Percentiles rank a stretch among this genome's conserved stretches.
Evolutionary conservation across 2,888 invertebrate species (phyloP).

Genomic region (Tipula lateralis): DNA sequence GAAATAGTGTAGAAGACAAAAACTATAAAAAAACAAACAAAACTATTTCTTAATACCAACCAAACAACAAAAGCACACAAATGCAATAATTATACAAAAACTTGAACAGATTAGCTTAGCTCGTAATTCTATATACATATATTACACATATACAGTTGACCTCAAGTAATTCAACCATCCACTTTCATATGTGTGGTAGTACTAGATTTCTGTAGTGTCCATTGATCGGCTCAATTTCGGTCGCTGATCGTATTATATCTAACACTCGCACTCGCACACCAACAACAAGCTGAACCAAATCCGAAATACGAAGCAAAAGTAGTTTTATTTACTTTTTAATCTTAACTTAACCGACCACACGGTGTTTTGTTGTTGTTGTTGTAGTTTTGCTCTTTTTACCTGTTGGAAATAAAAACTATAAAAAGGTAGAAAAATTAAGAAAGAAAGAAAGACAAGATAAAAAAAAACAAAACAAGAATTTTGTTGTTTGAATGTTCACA

Average conservation of each 20-base stretch:
- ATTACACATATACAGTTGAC: neutral
- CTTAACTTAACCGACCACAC: neutral
- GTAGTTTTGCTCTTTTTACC: neutral
- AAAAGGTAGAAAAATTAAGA: neutral
- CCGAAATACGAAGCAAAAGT: too few species aligned
- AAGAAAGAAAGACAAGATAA: neutral
- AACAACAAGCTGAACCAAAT: neutral
- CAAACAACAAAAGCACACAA: neutral
- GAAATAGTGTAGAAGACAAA: neutral
- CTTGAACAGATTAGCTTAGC: neutral
- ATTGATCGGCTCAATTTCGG: neutral
- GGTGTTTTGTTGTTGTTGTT: neutral
- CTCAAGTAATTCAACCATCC: neutral
- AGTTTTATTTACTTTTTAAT: conserved; percentile 3
- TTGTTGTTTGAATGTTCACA: neutral
- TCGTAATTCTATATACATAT: neutral
- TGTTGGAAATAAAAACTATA: neutral
- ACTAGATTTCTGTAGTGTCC: neutral
- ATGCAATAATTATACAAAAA: neutral
- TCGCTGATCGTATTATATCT: neutral
- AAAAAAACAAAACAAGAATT: neutral
- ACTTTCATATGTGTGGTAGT: neutral
- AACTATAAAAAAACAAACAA: neutral
- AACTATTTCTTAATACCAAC: neutral
- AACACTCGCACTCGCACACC: neutral